Conservation (phyloP, 2,113 vertebrate species). For the Meles meles region DNA sequence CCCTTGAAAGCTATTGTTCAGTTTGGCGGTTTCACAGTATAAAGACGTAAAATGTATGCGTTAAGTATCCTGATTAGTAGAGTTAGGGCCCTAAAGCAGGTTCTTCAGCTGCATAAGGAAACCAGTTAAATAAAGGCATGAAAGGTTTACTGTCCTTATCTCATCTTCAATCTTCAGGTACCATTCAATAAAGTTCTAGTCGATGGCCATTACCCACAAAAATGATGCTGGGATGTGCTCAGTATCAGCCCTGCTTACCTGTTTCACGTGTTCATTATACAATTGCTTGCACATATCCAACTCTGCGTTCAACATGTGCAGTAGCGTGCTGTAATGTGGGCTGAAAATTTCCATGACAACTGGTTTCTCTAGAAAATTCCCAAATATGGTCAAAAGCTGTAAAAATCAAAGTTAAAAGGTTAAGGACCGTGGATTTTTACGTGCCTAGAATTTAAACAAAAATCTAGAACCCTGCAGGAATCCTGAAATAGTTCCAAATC, state of each 20-base stretch:
- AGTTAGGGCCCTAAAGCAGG: background rate
- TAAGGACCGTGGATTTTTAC: background rate
- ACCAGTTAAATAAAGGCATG: background rate
- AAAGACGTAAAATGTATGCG: background rate
- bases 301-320: constrained; percentile 83
- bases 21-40: background rate
- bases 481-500: background rate
- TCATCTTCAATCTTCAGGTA: background rate
- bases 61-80: background rate
- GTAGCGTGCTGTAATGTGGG: constrained; percentile 81
- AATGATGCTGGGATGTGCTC: background rate
- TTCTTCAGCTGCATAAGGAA: background rate
- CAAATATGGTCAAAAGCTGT: constrained; percentile 85
- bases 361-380: constrained; percentile 85
- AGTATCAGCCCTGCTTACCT: constrained; percentile 74
- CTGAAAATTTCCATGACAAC: constrained; percentile 85
- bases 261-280: constrained; percentile 77
- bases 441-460: background rate
- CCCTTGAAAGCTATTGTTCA: background rate
- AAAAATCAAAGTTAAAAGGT: constrained; percentile 66
- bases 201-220: background rate
- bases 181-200: background rate
- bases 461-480: background rate
- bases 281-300: constrained; percentile 83
- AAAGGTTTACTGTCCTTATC: background rate